phyloP scores from a whole-genome alignment of 2,797 vertebrate species.

The Alosa sapidissima region DNA sequence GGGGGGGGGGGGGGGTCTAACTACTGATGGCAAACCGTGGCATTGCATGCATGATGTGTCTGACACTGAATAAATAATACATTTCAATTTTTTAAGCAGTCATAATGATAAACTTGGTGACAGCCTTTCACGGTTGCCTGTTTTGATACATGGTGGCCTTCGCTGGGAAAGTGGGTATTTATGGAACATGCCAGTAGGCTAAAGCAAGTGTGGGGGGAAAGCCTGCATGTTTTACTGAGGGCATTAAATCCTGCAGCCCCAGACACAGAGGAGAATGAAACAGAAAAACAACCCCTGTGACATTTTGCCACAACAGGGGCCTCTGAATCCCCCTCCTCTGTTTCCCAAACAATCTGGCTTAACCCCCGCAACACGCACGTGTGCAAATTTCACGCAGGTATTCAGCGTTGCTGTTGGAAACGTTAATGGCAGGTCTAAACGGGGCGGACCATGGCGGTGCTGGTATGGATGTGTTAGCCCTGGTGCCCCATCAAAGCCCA shows the following conservation, averaged over 20 bases:
- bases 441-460: not conserved
- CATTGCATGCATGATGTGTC: conserved; percentile 43
- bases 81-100: conserved; percentile 64
- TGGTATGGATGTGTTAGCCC: not conserved
- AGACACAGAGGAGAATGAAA: not conserved
- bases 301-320: not conserved
- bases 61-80: conserved; percentile 64
- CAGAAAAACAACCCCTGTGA: not conserved
- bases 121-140: conserved; percentile 58
- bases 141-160: conserved; percentile 59
- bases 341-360: not conserved
- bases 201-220: not conserved
- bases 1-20: conserved; percentile 41
- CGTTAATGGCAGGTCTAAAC: conserved; percentile 16
- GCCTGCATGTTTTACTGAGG: not conserved
- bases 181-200: conserved; percentile 55
- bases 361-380: not conserved
- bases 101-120: conserved; percentile 64
- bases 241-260: conserved; percentile 17
- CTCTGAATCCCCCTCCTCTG: not conserved
- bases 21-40: conserved; percentile 39
- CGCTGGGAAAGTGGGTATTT: conserved; percentile 62
- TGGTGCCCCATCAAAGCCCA: conserved; percentile 11
- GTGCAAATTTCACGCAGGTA: not conserved
- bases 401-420: not conserved